Conservation (phyloP, 2,888 invertebrate species). For the Dysmachus trigonus region DNA sequence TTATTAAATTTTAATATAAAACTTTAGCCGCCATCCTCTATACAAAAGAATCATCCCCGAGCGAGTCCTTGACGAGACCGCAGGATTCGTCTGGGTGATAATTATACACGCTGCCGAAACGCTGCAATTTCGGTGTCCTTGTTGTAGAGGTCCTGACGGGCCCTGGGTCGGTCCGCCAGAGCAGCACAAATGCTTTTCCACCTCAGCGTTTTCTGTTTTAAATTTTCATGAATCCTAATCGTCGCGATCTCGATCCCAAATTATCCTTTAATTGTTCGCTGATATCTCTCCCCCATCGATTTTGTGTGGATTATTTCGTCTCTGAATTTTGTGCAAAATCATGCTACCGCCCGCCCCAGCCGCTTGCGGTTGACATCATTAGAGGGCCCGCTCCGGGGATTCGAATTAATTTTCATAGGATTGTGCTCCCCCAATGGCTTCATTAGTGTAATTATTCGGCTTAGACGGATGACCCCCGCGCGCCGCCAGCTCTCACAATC, state of each 20-base stretch:
- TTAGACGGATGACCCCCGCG: conserved; percentile 1
- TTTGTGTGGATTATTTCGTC: background rate
- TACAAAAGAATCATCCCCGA: no score
- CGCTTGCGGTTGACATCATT: conserved; percentile 8
- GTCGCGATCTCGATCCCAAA: background rate
- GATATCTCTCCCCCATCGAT: background rate
- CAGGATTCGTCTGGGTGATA: background rate
- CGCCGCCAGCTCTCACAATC: background rate
- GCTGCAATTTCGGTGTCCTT: background rate
- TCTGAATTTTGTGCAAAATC: background rate
- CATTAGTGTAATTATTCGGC: conserved; percentile 18
- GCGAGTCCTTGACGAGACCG: background rate
- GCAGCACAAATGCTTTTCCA: background rate
- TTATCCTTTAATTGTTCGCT: background rate
- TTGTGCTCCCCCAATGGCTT: conserved; percentile 22
- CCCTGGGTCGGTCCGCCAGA: background rate
- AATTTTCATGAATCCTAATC: background rate
- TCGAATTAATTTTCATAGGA: background rate
- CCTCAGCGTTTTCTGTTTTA: background rate
- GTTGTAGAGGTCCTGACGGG: background rate
- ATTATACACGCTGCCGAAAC: background rate
- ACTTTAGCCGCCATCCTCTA: no score
- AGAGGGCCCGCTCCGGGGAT: background rate
- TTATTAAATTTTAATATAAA: no score
- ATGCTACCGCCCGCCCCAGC: background rate